phyloP scores from a whole-genome alignment of 2,797 vertebrate species.

The Falco peregrinus region DNA sequence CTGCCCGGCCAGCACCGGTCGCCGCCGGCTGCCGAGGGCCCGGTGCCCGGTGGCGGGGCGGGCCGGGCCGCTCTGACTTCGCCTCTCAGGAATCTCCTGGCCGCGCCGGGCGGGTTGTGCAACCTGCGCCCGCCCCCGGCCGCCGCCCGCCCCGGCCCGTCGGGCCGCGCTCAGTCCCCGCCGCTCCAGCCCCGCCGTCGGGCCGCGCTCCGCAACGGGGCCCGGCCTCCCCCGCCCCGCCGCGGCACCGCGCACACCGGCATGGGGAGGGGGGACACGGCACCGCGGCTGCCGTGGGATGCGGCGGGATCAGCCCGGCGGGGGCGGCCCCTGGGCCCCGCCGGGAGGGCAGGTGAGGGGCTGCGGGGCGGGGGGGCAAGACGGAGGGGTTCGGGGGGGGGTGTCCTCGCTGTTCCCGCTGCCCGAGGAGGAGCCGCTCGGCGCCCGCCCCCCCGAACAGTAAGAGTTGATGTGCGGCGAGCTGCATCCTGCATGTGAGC shows the following conservation, averaged over 20 bases:
- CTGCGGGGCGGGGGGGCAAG: background rate
- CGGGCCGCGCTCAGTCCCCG: background rate
- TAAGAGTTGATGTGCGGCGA: conserved; percentile 92
- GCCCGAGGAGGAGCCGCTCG: conserved; percentile 2
- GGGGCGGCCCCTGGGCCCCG: background rate
- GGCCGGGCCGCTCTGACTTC: conserved; percentile 56
- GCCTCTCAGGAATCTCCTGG: conserved; percentile 60
- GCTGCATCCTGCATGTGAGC: conserved; percentile 79
- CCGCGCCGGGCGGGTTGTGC: conserved; percentile 64
- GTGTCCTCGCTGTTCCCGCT: background rate
- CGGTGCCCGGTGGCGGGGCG: conserved; percentile 46
- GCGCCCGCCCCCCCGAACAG: conserved; percentile 80
- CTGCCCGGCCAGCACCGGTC: background rate
- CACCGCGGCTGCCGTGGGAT: no score
- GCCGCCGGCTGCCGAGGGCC: conserved; percentile 25
- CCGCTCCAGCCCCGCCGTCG: background rate
- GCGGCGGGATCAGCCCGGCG: background rate
- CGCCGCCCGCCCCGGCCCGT: background rate
- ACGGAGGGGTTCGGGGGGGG: background rate
- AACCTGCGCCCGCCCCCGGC: conserved; percentile 40
- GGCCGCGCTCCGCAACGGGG: background rate
- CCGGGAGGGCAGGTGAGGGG: conserved; percentile 21
- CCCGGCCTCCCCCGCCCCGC: background rate
- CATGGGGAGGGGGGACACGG: no score
- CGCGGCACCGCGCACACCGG: background rate